A percentile compares a stretch with the other conserved stretches of the same genome.
These are phyloP conservation scores for Mustela lutreola DNA, from an alignment of 2,113 vertebrate species.

Conservation along the genomic window DNA sequence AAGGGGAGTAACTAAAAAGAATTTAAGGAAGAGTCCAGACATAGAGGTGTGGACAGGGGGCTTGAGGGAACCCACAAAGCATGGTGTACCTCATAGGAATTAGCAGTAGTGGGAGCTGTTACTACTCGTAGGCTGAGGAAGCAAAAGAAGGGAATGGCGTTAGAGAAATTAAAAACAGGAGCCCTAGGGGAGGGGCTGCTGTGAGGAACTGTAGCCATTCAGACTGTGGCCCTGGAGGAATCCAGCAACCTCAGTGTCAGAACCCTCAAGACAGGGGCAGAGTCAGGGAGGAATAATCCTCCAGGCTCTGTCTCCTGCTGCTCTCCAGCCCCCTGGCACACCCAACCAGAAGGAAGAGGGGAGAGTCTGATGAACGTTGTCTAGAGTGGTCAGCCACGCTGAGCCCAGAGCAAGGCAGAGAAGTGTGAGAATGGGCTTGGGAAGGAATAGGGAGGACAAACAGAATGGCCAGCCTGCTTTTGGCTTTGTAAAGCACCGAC, in stretches of 20 bases:
- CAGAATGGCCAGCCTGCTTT: background rate
- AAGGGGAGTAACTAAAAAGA: background rate
- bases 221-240: background rate
- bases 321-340: background rate
- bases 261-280: accelerated
- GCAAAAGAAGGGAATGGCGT: background rate
- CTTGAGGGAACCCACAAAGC: background rate
- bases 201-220: background rate
- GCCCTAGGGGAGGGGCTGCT: too few species aligned
- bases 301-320: background rate
- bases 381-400: background rate
- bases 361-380: background rate
- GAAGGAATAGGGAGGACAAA: background rate
- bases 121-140: background rate
- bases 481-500: background rate
- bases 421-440: background rate
- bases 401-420: background rate
- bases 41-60: background rate
- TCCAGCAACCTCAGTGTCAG: accelerated
- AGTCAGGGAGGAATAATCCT: background rate
- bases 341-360: background rate
- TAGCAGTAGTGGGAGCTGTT: background rate
- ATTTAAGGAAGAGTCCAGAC: background rate
- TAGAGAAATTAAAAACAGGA: background rate
- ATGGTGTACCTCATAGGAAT: background rate